phyloP scores from a whole-genome alignment of 2,888 invertebrate species.

The Melanargia galathea region DNA sequence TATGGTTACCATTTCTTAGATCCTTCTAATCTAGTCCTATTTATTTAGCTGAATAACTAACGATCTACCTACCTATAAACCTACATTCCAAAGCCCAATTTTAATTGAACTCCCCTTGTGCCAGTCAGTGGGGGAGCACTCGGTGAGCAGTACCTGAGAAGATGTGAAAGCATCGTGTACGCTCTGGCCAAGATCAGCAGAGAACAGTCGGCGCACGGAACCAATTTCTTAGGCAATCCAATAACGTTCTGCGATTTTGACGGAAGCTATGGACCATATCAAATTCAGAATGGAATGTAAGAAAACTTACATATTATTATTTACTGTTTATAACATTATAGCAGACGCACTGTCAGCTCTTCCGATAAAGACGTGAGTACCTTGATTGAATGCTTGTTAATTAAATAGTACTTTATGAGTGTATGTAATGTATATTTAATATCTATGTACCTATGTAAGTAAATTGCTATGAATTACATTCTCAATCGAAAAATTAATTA shows the following conservation, averaged over 20 bases:
- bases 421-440: too few relatives aligned
- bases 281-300: conserved; percentile 81
- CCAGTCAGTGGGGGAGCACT: conserved; percentile 53
- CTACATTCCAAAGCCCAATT: not conserved
- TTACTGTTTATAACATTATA: not conserved
- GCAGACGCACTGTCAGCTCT: not conserved
- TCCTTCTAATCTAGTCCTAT: not conserved
- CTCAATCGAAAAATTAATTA: too few relatives aligned
- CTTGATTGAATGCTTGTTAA: too few relatives aligned
- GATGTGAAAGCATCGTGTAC: conserved; percentile 85
- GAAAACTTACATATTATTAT: conserved; percentile 45
- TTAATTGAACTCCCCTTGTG: not conserved
- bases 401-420: too few relatives aligned
- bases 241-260: conserved; percentile 84
- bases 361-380: not conserved
- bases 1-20: not conserved
- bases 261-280: conserved; percentile 84
- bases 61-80: too few relatives aligned
- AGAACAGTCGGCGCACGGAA: conserved; percentile 83
- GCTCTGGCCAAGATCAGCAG: conserved; percentile 76
- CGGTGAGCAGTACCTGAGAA: conserved; percentile 83
- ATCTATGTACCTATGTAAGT: too few relatives aligned
- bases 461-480: too few relatives aligned
- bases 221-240: conserved; percentile 76
- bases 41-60: too few relatives aligned